Conservation (phyloP, 2,888 invertebrate genomes). For the Agrochola litura region DNA sequence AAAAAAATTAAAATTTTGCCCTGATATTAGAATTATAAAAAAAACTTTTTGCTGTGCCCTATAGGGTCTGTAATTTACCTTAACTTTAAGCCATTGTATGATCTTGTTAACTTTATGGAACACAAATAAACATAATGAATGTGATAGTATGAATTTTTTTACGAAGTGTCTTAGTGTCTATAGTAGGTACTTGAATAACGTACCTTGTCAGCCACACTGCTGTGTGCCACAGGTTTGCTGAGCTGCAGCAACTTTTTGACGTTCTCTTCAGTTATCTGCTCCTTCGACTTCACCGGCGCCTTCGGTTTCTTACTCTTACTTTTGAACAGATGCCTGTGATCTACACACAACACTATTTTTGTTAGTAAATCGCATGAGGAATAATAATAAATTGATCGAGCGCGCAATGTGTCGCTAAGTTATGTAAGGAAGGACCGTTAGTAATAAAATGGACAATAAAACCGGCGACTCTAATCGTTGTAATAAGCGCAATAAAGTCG, state of each 20-base stretch:
- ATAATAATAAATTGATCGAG: neutral
- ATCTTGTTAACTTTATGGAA: neutral
- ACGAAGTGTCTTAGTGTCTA: neutral
- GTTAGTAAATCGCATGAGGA: neutral
- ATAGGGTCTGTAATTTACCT: too few relatives aligned
- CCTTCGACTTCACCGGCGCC: slow-evolving; percentile 66
- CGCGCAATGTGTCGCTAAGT: slow-evolving; percentile 3
- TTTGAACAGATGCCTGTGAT: slow-evolving; percentile 68
- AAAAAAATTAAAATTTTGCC: too few relatives aligned
- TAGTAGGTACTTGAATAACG: neutral
- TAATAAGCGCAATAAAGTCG: slow-evolving; percentile 45
- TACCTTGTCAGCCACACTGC: slow-evolving; percentile 86
- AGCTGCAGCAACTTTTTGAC: slow-evolving; percentile 86
- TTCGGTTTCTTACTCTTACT: slow-evolving; percentile 70
- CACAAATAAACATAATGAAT: neutral
- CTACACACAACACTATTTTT: slow-evolving; percentile 38
- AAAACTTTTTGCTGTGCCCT: neutral
- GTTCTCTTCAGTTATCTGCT: slow-evolving; percentile 82
- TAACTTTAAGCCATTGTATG: neutral
- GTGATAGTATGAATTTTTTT: neutral
- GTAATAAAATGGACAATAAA: slow-evolving; percentile 48
- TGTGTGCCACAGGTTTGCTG: slow-evolving; percentile 81
- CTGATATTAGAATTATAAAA: too few relatives aligned
- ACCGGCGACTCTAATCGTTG: slow-evolving; percentile 36
- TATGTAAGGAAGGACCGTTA: slow-evolving; percentile 41